Conservation (phyloP, 2,797 vertebrate genomes). For the Sphenodon punctatus region DNA sequence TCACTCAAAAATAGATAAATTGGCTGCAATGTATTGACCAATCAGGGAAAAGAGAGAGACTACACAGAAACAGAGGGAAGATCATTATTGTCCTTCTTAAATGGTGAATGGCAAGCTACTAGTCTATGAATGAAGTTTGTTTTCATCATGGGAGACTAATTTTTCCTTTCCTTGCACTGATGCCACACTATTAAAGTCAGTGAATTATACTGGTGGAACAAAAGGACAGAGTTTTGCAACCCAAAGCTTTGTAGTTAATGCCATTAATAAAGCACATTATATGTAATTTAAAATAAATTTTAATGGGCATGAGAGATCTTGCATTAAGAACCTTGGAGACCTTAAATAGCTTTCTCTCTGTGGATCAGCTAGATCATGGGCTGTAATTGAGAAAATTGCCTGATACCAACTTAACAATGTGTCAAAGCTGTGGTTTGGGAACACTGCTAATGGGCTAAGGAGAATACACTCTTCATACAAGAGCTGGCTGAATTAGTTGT, state of each 20-base stretch:
- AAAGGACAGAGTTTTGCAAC: neutral
- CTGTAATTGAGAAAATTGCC: neutral
- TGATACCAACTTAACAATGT: neutral
- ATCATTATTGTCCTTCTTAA: neutral
- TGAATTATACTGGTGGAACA: neutral
- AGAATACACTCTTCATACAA: neutral
- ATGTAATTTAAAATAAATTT: neutral
- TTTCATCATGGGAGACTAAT: neutral
- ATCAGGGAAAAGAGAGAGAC: neutral
- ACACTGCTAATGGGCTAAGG: neutral
- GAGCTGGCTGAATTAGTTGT: neutral
- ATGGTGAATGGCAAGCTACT: rapidly evolving
- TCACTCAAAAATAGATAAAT: neutral
- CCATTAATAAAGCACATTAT: neutral
- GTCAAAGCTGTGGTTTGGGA: neutral
- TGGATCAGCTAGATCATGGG: neutral
- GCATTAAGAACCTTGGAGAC: neutral
- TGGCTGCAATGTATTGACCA: neutral
- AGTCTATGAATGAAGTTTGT: rapidly evolving
- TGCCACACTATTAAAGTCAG: neutral
- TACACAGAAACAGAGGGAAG: neutral
- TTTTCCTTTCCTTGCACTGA: neutral
- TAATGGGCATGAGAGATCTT: neutral
- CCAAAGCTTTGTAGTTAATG: neutral
- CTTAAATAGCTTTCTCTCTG: neutral